Conservation (phyloP, 2,797 vertebrate species). For the Pristis pectinata region DNA sequence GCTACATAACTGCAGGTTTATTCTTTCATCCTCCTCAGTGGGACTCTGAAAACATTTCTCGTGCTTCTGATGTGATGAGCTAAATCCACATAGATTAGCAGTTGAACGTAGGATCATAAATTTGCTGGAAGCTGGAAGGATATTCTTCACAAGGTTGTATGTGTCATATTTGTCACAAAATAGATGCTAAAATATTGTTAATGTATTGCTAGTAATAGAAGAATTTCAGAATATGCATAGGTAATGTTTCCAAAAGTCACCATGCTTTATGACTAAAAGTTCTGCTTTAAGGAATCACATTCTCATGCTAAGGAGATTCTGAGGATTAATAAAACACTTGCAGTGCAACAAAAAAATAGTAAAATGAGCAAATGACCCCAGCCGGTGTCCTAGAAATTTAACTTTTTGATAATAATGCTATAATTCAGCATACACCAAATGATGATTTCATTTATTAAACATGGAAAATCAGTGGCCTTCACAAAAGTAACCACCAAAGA, state of each 20-base stretch:
- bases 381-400: background rate
- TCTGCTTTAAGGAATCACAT: background rate
- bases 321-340: background rate
- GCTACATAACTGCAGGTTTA: background rate
- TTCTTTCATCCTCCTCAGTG: background rate
- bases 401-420: conserved; percentile 13
- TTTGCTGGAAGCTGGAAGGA: background rate
- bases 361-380: conserved; percentile 22
- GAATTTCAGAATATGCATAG: too few species aligned
- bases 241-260: background rate
- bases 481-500: conserved; percentile 33
- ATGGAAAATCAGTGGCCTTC: conserved; percentile 9
- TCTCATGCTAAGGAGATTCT: background rate
- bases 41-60: background rate
- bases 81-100: background rate
- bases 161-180: background rate
- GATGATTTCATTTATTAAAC: conserved; percentile 33
- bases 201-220: background rate
- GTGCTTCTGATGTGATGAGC: background rate
- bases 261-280: background rate
- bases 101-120: background rate
- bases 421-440: conserved; percentile 13
- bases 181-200: background rate
- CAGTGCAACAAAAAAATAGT: background rate
- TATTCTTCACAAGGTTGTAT: background rate